Evolutionary conservation across 2,797 vertebrate genomes (phyloP), one percentile per base, ranked within the genome.

Genomic region (Gobio occitaniae): DNA sequence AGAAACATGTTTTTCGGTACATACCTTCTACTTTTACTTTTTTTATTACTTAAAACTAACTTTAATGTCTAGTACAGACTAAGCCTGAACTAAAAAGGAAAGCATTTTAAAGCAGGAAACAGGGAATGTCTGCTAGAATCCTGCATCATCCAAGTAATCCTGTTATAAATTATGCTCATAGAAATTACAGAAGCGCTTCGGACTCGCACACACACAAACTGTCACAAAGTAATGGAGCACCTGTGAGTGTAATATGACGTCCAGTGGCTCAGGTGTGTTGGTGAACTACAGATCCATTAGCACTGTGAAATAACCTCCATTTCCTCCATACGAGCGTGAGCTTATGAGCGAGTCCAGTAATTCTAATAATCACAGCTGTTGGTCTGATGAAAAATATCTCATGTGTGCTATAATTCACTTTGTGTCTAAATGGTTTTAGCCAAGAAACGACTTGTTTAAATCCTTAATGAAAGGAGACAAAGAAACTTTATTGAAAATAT

Each of bases 331-430:
- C 12, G 47, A 84, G 50, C 17, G 56, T 84, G 68, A 66, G 65
- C 61, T 52, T 36, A n/a, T 19, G 72, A 76, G 50, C 12, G 17
- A 48, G 29, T 77, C 63, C 72, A 69, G 44, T 69, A 80, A 78
- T 83, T 85, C 84, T 59, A 85, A 80, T 86, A 88, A 87, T 83
- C 88, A 75, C 78, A 82, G 75, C 82, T 83, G 85, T 82, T 86
- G 80, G 84, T 84, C 70, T 86, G 82, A 89, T 86, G 85, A 87
- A 80, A 84, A 80, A 86, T 85, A 80, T 86, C 76, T 65, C 68
- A 54, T 80, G 76, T 79, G 56, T 70, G 71, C 44, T 63, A 78
- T 86, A 63, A 87, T 86, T 87, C 59, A 52, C 47, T 76, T 44
- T 11, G 72, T 70, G 84, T 79, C 76, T 72, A 79, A 56, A 84